phyloP scores from a whole-genome alignment of 2,113 vertebrate genomes.

The Stegostoma tigrinum region DNA sequence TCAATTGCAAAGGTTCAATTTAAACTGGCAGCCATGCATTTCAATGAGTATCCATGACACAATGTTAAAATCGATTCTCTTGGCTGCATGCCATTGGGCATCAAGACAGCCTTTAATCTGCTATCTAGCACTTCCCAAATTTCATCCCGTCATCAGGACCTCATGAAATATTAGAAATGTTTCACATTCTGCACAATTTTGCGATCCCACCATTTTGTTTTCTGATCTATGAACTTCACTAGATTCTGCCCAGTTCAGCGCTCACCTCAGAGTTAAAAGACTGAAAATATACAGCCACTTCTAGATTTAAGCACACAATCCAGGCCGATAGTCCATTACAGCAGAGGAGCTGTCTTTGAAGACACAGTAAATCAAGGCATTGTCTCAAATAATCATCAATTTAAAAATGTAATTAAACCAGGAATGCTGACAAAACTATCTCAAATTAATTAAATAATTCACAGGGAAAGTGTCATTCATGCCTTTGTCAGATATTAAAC shows the following conservation, averaged over 20 bases:
- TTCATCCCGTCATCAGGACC: too few relatives aligned
- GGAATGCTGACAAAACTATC: neutral
- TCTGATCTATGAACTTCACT: too few relatives aligned
- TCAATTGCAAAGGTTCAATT: too few relatives aligned
- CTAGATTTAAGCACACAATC: neutral
- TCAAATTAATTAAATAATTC: neutral
- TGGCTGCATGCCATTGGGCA: too few relatives aligned
- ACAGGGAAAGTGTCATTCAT: neutral
- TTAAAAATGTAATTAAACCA: neutral
- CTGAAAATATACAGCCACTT: neutral
- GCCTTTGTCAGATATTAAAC: neutral
- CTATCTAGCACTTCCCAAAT: too few relatives aligned
- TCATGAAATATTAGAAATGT: too few relatives aligned
- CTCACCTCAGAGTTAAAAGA: neutral
- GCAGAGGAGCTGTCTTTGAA: neutral
- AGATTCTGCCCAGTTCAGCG: neutral
- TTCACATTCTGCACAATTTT: too few relatives aligned
- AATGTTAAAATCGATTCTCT: too few relatives aligned
- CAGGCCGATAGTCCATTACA: neutral
- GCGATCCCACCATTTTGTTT: too few relatives aligned
- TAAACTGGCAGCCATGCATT: too few relatives aligned
- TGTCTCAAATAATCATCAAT: neutral
- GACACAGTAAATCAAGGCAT: neutral
- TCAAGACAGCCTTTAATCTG: too few relatives aligned
- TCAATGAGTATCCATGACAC: too few relatives aligned